These are phyloP conservation scores for Tribolium freemani DNA, from an alignment of 2,888 invertebrate species.

Conservation along the genomic window DNA sequence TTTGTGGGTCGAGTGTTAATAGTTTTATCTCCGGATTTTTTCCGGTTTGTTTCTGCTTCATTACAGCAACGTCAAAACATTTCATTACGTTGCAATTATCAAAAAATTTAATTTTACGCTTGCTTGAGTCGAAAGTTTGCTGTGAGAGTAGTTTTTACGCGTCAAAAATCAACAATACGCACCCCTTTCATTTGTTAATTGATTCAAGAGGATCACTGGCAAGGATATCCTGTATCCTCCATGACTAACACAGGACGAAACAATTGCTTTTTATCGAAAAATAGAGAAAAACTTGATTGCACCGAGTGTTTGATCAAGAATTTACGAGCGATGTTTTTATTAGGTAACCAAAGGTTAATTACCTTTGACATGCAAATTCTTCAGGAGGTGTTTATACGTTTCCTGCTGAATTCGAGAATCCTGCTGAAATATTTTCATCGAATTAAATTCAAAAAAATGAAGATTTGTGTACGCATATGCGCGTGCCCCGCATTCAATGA, in stretches of 20 bases:
- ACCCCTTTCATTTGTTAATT: not conserved
- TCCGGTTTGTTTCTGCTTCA: not conserved
- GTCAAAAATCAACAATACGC: not conserved
- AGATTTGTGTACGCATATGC: conserved; percentile 41
- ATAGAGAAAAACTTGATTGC: too few relatives aligned
- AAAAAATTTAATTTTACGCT: not conserved
- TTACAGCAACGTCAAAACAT: not conserved
- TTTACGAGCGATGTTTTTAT: not conserved
- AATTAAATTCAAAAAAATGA: conserved; percentile 25
- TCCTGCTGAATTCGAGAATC: not conserved
- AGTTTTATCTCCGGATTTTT: not conserved
- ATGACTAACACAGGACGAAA: not conserved
- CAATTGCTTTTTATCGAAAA: not conserved
- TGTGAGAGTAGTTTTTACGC: not conserved
- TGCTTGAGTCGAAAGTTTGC: not conserved
- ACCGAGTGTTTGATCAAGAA: not conserved
- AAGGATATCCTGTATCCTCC: conserved; percentile 16
- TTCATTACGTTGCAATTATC: not conserved
- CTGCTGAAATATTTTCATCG: not conserved
- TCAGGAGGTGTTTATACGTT: not conserved
- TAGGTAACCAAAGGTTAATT: conserved; percentile 10
- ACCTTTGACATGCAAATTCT: conserved; percentile 28
- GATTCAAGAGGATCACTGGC: not conserved
- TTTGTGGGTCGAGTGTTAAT: conserved; percentile 2
- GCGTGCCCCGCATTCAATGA: conserved; percentile 44